Percentiles rank a stretch among this genome's conserved stretches.
These are phyloP conservation scores for Cryptomyrus ogoouensis DNA, from an alignment of 2,113 vertebrate species.

Conservation along the genomic window DNA sequence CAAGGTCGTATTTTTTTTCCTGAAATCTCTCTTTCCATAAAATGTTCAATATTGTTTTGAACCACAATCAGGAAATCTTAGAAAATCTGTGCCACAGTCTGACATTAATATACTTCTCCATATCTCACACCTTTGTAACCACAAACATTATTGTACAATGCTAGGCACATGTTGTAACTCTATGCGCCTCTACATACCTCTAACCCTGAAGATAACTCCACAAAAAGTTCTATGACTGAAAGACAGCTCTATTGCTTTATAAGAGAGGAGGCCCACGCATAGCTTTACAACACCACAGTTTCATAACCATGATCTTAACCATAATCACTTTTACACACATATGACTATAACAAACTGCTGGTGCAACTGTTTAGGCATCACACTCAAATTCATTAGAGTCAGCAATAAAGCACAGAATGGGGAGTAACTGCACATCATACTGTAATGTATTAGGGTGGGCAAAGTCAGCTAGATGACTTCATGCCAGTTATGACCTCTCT, in stretches of 20 bases:
- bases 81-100: not conserved
- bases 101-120: not conserved
- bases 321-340: not conserved
- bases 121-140: not conserved
- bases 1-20: not conserved
- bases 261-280: not conserved
- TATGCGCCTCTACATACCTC: not conserved
- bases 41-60: constrained; percentile 2
- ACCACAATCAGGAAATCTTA: not conserved
- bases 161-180: not conserved
- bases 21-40: not conserved
- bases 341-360: not conserved
- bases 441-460: not conserved
- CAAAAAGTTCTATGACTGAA: not conserved
- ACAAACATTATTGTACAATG: not conserved
- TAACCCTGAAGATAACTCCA: not conserved
- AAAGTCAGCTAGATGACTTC: not conserved
- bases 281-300: not conserved
- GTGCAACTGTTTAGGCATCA: not conserved
- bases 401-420: not conserved
- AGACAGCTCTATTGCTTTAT: not conserved
- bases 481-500: not conserved
- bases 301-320: not conserved
- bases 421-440: not conserved
- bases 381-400: not conserved